These are phyloP conservation scores for pig (Sus scrofa) DNA, from an alignment of 2,113 vertebrate genomes.

Conservation along the genomic window T2T-Sscrofa CM000813.6:49655501-49656000, in stretches of 20 bases:
- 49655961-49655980: not conserved
- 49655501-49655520: constrained; percentile 53
- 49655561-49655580: not conserved
- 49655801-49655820: not conserved
- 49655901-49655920: not conserved
- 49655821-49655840: constrained; percentile 43
- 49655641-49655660: not conserved
- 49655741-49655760: constrained; percentile 6
- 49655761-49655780: constrained; percentile 26
- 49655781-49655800: not conserved
- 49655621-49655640: not conserved
- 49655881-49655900: constrained; percentile 13
- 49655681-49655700: not conserved
- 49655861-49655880: not conserved
- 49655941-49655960: constrained; percentile 25
- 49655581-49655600: constrained; percentile 9
- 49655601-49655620: constrained; percentile 36
- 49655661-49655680: constrained; percentile 17
- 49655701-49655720: not conserved
- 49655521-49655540: not conserved
- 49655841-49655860: not conserved
- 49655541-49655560: constrained; percentile 20
- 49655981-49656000: not conserved
- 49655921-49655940: constrained; percentile 9
- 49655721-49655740: not conserved